Percentiles rank a stretch among this genome's conserved stretches.
phyloP scores from a whole-genome alignment of 2,888 invertebrate species.

The Eilema sororculum region DNA sequence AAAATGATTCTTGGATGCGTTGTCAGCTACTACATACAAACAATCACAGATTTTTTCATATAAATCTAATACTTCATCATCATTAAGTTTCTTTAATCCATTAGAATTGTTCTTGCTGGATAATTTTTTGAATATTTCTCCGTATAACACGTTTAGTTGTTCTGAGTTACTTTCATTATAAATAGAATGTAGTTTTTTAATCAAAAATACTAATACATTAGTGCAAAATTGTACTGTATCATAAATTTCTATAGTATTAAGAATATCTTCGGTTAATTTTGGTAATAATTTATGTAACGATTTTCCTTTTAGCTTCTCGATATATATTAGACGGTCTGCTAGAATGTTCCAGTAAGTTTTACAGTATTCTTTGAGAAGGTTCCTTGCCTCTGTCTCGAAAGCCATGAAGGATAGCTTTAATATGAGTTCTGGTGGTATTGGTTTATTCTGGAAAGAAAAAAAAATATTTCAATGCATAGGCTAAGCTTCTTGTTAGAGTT shows the following conservation, averaged over 20 bases:
- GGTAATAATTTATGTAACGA: constrained; percentile 67
- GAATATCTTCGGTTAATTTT: constrained; percentile 67
- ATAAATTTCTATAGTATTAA: constrained; percentile 68
- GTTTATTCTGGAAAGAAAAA: constrained; percentile 62
- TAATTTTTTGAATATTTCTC: constrained; percentile 64
- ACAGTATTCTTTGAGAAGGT: constrained; percentile 65
- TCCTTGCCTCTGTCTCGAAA: constrained; percentile 65
- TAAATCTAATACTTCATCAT: constrained; percentile 60
- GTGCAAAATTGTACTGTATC: constrained; percentile 67
- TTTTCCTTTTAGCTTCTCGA: constrained; percentile 68
- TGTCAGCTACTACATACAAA: constrained; percentile 70
- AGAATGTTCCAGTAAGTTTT: constrained; percentile 80
- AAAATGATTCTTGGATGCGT: constrained; percentile 61
- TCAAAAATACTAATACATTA: constrained; percentile 62
- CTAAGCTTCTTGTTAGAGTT: too few relatives aligned
- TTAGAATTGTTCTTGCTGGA: constrained; percentile 58
- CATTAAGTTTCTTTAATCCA: constrained; percentile 58
- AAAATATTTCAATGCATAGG: not conserved
- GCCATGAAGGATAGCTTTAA: constrained; percentile 77
- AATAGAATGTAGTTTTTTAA: constrained; percentile 71
- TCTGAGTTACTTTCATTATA: constrained; percentile 58
- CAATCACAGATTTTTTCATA: constrained; percentile 74
- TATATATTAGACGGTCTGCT: constrained; percentile 68
- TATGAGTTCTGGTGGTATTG: constrained; percentile 68
- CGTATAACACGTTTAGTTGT: constrained; percentile 59